Evolutionary conservation across 2,797 vertebrate genomes (phyloP).

Genomic region (Philypnodon macrostomus): DNA sequence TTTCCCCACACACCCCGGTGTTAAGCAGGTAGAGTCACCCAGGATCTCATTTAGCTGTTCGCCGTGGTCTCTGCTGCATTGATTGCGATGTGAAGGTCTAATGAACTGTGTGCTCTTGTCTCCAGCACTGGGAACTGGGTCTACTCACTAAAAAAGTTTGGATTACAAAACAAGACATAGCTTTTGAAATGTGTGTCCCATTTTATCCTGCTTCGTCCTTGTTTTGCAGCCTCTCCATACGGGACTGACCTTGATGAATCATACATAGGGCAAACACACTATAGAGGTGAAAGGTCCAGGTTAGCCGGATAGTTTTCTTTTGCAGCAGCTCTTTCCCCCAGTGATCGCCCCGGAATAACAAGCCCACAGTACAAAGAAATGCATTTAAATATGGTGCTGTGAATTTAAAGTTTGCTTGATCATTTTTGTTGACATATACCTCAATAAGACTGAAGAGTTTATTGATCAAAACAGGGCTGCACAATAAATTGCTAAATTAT

Average conservation of each 20-base stretch:
- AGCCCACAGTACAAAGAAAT: constrained; percentile 16
- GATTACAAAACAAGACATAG: constrained; percentile 24
- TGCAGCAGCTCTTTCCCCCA: constrained; percentile 9
- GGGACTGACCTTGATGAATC: constrained; percentile 50
- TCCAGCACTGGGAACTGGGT: constrained; percentile 53
- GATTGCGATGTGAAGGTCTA: constrained; percentile 71
- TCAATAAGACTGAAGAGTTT: background rate
- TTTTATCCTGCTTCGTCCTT: constrained; percentile 18
- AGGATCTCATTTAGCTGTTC: constrained; percentile 75
- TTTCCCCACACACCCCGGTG: constrained; percentile 22
- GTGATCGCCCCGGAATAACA: constrained; percentile 38
- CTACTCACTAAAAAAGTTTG: constrained; percentile 54
- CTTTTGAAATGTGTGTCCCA: constrained; percentile 27
- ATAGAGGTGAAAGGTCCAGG: constrained; percentile 34
- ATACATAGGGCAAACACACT: constrained; percentile 28
- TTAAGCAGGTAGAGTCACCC: constrained; percentile 70
- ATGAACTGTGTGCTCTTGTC: constrained; percentile 66
- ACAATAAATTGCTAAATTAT: too few relatives aligned
- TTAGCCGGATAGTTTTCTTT: constrained; percentile 28
- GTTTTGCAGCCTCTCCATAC: constrained; percentile 12
- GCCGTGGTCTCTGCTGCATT: constrained; percentile 63
- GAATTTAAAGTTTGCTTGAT: constrained; percentile 24
- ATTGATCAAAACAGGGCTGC: too few relatives aligned
- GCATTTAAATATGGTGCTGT: constrained; percentile 41
- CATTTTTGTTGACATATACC: constrained; percentile 16